Evolutionary conservation across 2,113 vertebrate genomes (phyloP), one percentile per base, ranked within the genome.

Genomic region (Ochotona curzoniae): DNA sequence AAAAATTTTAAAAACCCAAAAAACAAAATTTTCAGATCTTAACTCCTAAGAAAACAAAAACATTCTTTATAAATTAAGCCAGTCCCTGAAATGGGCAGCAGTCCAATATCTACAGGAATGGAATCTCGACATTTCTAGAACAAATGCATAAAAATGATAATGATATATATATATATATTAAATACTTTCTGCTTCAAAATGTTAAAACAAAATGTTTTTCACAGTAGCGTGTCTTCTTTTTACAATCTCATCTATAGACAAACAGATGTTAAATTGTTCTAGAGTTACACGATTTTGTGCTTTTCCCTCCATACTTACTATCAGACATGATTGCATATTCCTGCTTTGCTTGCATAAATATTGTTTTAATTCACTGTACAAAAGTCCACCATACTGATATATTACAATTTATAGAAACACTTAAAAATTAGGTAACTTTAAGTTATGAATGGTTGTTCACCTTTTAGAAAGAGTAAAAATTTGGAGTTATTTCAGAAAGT

Each of bases 11-110:
- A n/a, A n/a, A n/a, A n/a, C n/a, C n/a, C n/a, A n/a, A n/a, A n/a
- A n/a, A n/a, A n/a, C n/a, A n/a, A 61, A 69, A 63, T 89, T 85
- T 91, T 93, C 66, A 80, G 60, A 63, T 44, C 70, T 87, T 91
- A 81, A 87, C 76, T 92, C 13, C 30, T 17, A 90, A 83, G 38
- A 64, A 60, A 63, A 23, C 57, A 94, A 76, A 74, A 66, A 49
- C 7, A 87, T 74, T 83, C 71, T 71, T 8, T 74, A 9, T 28
- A 93, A 92, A 89, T 2, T 70, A 83, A 83, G 47, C 32, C 54
- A 92, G 49, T 28, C 15, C 15, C 90, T 8, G 80, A 89, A 76
- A 86, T 11, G 2, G 30, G 74, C 2, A 73, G 3, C 35, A 5
- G 15, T 11, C 26, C 13, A 61, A 51, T 90, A 54, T 83, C 64